Evolutionary conservation across 2,888 invertebrate species (phyloP).

Genomic region (Chloromyia formosa): DNA sequence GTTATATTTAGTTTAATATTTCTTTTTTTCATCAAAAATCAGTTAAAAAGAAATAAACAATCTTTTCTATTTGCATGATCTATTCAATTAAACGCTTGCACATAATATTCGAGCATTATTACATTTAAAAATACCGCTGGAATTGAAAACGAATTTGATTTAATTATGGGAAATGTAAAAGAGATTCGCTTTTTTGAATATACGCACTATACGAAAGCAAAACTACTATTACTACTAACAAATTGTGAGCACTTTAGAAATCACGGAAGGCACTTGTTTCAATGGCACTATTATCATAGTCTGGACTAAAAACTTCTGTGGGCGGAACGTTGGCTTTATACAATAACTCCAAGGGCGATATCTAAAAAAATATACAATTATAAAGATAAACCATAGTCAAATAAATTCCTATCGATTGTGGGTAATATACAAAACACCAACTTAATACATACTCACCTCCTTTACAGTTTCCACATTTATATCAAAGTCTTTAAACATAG

Average conservation of each 20-base stretch:
- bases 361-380: slow-evolving; percentile 49
- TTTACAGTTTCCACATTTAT: slow-evolving; percentile 55
- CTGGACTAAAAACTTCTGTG: slow-evolving; percentile 41
- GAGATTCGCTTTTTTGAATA: background rate
- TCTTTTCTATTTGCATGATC: too few species aligned
- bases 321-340: slow-evolving; percentile 52
- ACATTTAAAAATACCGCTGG: too few species aligned
- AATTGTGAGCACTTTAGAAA: slow-evolving; percentile 7
- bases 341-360: slow-evolving; percentile 54
- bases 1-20: too few species aligned
- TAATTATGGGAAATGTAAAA: too few species aligned
- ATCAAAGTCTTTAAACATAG: slow-evolving; percentile 58
- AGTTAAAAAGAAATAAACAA: too few species aligned
- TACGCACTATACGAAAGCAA: background rate
- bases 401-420: too few species aligned
- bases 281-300: slow-evolving; percentile 17
- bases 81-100: too few species aligned
- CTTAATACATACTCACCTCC: slow-evolving; percentile 51
- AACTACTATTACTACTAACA: background rate
- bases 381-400: too few species aligned
- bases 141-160: too few species aligned
- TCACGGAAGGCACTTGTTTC: slow-evolving; percentile 30
- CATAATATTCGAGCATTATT: too few species aligned
- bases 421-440: too few species aligned
- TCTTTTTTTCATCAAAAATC: too few species aligned